Evolutionary conservation across 2,888 invertebrate species (phyloP), one percentile per base, ranked within the genome.

Genomic region (Mantis religiosa): DNA sequence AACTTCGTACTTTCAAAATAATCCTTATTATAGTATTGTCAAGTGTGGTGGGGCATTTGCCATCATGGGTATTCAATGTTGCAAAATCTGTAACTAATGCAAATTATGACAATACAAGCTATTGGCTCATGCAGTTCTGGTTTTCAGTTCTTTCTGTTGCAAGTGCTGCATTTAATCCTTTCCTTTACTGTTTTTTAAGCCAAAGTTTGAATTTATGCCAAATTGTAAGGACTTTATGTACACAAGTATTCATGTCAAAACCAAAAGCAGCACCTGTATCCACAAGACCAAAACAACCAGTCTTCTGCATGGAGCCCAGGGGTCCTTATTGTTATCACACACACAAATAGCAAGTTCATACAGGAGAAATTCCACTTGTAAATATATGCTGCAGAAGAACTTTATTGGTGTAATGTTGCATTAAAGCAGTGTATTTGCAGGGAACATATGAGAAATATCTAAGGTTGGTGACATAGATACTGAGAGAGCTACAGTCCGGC

Each of bases 111-210:
- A 88, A 87, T 0, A 91, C 89, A n/a, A 88, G 89, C 14, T 88
- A 87, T n/a, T 89, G 85, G 82, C 54, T 90, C 1, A 54, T 88
- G 30, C 89, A 90, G 54, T 89, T 87, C 83, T 88, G 89, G 84
- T 93, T 95, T 7, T 94, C 94, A 15, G 91, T 94, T 7, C 91
- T 95, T n/a, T 94, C 94, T 8, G 91, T 95, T 82, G 89, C 94
- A 7, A 95, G 94, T 91, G 94, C 94, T 84, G 94, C 94, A 0
- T 89, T 95, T 34, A 95, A 95, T 93, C 95, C 95, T 0, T 93
- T 95, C 87, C 92, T 95, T 47, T 95, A 95, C 91, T 94, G 95
- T 2, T 95, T 95, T 91, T 92, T 95, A 12, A 94, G 94, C 81
- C 94, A 95, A 28, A 85, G 85, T 28, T 28, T 90, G 12, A 84